Evolutionary conservation across 2,888 invertebrate species (phyloP), one percentile per base, ranked within the genome.

Genomic region (Plebejus argus): DNA sequence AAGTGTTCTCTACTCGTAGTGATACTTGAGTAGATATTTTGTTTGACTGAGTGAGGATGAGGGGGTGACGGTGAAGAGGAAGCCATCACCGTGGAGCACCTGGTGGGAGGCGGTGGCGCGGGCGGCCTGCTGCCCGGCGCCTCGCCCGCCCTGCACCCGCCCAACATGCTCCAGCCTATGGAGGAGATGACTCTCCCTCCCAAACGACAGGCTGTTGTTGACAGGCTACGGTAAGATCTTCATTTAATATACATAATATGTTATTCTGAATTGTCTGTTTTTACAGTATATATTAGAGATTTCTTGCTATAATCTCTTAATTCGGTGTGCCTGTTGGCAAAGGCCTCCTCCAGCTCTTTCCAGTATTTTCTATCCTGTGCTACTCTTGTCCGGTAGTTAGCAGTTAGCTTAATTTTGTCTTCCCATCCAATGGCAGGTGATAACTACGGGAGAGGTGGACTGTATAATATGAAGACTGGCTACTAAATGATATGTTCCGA

Each of bases 181-280:
- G 94, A 94, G 86, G 92, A 95, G 85, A 97, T 97, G 92, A 97
- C 97, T 86, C 94, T 97, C 87, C 96, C 97, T 85, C 96, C 97
- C 66, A 97, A 97, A 90, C 94, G 96, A 82, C 97, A 97, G 91
- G 97, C 97, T 86, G 97, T 97, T 87, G 97, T 98, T 85, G 98
- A 98, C 89, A 95, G 98, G 81, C 93, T 98, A 78, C 94, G 95
- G 96, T 96, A 84, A 88, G 66, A 28, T 28, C 15, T 23, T 56
- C n/a, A 56, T n/a, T 15, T 56, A n/a, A 28, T 4, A 45, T 12
- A 10, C 10, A 1, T 8, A 8, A 1, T 1, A 8, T 39, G 39
- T 5, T 39, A 39, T 39, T 7, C 7, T 1, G 6, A 8, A 6
- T 6, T 6, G 6, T 39, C 39, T 39, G 39, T 39, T 39, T 10